Base-by-base conservation (phyloP, 2,888 invertebrate genomes). In the Cephus sareptanus region DNA sequence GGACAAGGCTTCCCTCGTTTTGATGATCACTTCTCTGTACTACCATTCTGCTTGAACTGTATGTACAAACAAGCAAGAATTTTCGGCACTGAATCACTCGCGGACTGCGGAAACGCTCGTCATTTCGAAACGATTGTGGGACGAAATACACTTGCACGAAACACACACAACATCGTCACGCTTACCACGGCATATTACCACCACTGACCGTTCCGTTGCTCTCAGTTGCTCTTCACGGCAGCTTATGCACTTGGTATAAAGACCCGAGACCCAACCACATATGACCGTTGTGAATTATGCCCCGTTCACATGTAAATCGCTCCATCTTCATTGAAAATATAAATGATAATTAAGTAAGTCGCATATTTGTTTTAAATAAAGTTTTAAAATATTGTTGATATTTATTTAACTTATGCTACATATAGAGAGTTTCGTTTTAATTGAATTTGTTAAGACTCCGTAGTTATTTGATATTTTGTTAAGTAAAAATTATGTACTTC, bases 61-160 rank as follows among this genome's bases (percentile, higher is more conserved):
- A 35, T 34, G 34, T 70, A 75, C 75, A 56, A 6, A 68, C 30
- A 13, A 69, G 35, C 35, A 34, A 37, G 37, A 84, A 85, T 84
- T 82, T 84, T 86, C 80, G 80, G 71, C 83, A 83, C 84, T 87
- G 87, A 87, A 86, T 88, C 88, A 88, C 87, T 86, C 82, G 35
- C 76, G 69, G 77, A 76, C 78, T 80, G 77, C 81, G 80, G 81
- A 82, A 83, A 83, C 79, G 82, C 80, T 83, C 73, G 69, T 78
- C 78, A 68, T 73, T 73, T 76, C 35, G 73, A 75, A 73, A 56
- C 34, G 30, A 31, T 33, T 34, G 74, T 30, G 23, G 23, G 35
- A 35, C 30, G 74, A 35, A 35, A 9, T 34, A 35, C 13, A 35
- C 34, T 35, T 35, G 35, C 37, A 74, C 74, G 35, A 37, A 35